These are phyloP conservation scores for Cladorhizidae sp. DNA, from an alignment of 37 sponge, comb jelly and placozoan genomes.

Conservation along the genomic window DNA sequence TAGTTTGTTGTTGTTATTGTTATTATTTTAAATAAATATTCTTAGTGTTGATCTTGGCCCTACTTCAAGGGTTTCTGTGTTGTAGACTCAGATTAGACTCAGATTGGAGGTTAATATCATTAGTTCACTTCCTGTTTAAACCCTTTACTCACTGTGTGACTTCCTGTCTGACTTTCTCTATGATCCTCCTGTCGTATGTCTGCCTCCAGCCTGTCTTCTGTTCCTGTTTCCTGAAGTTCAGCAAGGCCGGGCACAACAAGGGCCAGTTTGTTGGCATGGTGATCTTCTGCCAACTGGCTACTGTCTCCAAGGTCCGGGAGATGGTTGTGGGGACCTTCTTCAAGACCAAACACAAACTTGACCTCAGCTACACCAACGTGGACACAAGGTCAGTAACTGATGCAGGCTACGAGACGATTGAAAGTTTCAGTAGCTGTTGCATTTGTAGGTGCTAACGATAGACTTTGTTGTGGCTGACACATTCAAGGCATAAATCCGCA, in stretches of 20 bases:
- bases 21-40: no score
- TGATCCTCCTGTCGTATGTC: background rate
- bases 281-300: slow-evolving; percentile 63
- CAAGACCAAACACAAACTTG: slow-evolving; percentile 67
- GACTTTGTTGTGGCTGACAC: no score
- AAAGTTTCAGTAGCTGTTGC: no score
- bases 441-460: no score
- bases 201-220: slow-evolving; percentile 68
- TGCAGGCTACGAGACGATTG: no score
- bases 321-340: slow-evolving; percentile 75
- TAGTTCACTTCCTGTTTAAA: background rate
- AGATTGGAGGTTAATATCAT: no score
- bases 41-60: no score
- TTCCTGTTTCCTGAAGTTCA: slow-evolving; percentile 60
- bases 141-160: background rate
- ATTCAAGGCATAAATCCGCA: no score
- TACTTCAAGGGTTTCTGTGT: no score
- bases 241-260: slow-evolving; percentile 11
- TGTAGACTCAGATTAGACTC: no score
- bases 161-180: slow-evolving; percentile 6
- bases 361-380: slow-evolving; percentile 54
- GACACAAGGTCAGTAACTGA: slow-evolving; percentile 61
- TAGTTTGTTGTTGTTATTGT: no score
- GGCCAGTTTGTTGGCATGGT: slow-evolving; percentile 58
- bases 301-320: slow-evolving; percentile 40